These are phyloP conservation scores for Morelia viridis DNA, from an alignment of 2,797 vertebrate genomes.

Conservation along the genomic window DNA sequence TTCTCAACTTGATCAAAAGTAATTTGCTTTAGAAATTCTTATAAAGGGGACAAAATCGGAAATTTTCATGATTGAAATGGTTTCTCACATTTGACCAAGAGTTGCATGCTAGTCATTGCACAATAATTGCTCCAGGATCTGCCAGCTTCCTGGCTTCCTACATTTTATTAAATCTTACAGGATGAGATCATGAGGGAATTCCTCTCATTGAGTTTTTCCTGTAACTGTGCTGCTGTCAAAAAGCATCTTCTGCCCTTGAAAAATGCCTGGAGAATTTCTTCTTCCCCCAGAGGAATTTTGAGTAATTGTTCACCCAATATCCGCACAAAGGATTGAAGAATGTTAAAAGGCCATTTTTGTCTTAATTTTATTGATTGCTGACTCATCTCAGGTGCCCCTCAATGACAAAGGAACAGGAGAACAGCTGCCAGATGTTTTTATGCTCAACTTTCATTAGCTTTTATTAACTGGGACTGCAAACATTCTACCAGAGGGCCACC, in stretches of 20 bases:
- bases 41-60: not conserved
- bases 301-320: not conserved
- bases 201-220: not conserved
- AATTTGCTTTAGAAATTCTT: not conserved
- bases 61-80: not conserved
- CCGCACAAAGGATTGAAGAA: not conserved
- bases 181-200: not conserved
- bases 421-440: not conserved
- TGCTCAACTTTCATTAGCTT: not conserved
- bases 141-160: not conserved
- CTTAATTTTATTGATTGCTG: not conserved
- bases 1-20: not conserved
- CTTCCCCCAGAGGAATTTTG: not conserved
- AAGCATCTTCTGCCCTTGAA: not conserved
- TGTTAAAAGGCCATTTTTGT: not conserved
- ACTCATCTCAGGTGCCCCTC: not conserved
- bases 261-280: not conserved
- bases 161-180: not conserved
- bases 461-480: not conserved
- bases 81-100: not conserved
- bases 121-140: not conserved
- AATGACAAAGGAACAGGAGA: not conserved
- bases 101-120: not conserved
- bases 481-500: not conserved
- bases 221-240: not conserved